Evolutionary conservation across 2,888 invertebrate species (phyloP), one percentile per base, ranked within the genome.

Genomic region (Cryptus viduatorius): DNA sequence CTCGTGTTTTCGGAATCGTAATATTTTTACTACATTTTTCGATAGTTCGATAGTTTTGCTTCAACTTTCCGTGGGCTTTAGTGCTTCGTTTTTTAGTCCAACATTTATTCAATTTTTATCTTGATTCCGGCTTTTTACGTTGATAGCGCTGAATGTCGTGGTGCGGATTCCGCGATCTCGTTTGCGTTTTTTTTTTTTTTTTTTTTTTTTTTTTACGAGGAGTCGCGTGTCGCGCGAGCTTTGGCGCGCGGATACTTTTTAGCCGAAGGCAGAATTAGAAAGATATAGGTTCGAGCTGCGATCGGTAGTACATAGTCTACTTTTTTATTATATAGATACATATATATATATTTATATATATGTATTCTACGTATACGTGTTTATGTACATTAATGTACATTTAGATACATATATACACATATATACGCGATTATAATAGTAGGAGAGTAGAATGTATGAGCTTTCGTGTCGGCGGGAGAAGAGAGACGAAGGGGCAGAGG

Each of bases 401-500:
- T 24, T 24, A 24, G 24, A n/a, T 10, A 12, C 12, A n/a, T 48
- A 48, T 7, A 14, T 48, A 48, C 3, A 37, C 1, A 31, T n/a
- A 31, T 37, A 29, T 64, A 37, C 37, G 19, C 67, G 19, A 46
- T 8, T 46, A 24, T 24, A 14, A 48, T 68, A 61, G 46, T 12
- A 46, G 64, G 31, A 73, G 75, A 46, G 61, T 31, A 59, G 29
- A 56, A 73, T 79, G 85, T 83, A 80, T 79, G 84, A 82, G 84
- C 72, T 76, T 82, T 75, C 53, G 82, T 84, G 86, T 68, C 82
- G 82, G 75, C 79, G 79, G 82, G 75, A 65, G 59, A 69, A 82
- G 84, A 71, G 78, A 48, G 78, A 78, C 64, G 76, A 81, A 86
- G 75, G 80, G 87, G 87, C 87, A 90, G 92, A 92, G 92, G 91